These are phyloP conservation scores for Drosophila littoralis DNA, from an alignment of 1,140 invertebrate species.

Conservation along the genomic window DNA sequence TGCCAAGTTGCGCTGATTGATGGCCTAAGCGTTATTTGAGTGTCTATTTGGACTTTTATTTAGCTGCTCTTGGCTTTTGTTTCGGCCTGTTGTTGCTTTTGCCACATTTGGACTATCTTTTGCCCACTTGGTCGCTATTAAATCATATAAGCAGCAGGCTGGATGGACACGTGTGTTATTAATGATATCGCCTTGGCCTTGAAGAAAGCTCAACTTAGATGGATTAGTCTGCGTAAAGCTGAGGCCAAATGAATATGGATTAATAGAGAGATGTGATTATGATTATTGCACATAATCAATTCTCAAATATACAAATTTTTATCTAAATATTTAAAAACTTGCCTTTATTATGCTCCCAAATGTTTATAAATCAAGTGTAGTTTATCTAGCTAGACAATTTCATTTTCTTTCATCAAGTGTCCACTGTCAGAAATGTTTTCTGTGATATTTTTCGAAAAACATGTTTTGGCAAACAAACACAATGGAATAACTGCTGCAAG, in stretches of 20 bases:
- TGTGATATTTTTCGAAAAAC: slow-evolving; percentile 1
- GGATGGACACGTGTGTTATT: slow-evolving; percentile 60
- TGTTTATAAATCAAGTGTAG: too few relatives aligned
- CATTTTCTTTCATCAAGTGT: too few relatives aligned
- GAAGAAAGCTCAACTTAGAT: slow-evolving; percentile 51
- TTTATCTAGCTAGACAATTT: too few relatives aligned
- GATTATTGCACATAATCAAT: slow-evolving; percentile 41
- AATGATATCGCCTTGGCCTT: slow-evolving; percentile 67
- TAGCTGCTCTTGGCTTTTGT: slow-evolving; percentile 4
- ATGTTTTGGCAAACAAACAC: background rate
- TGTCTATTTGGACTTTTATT: slow-evolving; percentile 63
- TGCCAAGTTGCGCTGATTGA: slow-evolving; percentile 73
- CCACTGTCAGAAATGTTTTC: background rate
- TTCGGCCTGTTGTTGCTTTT: background rate
- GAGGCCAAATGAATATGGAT: slow-evolving; percentile 28
- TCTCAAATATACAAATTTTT: background rate
- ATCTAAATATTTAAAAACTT: slow-evolving; percentile 5
- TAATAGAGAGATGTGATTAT: slow-evolving; percentile 42
- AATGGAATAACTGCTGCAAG: background rate
- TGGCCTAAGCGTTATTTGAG: slow-evolving; percentile 80
- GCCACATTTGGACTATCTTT: slow-evolving; percentile 9
- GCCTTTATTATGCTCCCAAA: too few relatives aligned
- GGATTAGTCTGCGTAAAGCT: slow-evolving; percentile 53
- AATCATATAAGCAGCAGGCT: slow-evolving; percentile 50
- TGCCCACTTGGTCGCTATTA: slow-evolving; percentile 48